Evolutionary conservation across 2,113 vertebrate species (phyloP).

Genomic region (Python bivittatus): DNA sequence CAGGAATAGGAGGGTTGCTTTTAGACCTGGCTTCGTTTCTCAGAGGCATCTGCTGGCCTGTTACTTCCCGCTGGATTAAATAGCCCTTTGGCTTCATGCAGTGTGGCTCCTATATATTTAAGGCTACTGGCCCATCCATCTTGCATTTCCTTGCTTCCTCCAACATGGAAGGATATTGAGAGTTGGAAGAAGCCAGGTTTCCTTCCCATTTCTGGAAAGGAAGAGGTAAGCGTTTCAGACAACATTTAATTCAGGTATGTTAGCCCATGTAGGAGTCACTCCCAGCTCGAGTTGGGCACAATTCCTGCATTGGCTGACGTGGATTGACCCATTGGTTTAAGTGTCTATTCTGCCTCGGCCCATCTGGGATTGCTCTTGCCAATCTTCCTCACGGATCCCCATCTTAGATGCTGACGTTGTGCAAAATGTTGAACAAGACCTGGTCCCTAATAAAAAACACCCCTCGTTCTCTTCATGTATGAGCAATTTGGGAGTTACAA

Average conservation of each 20-base stretch:
- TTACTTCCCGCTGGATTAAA: neutral
- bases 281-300: accelerated
- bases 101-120: neutral
- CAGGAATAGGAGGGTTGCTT: neutral
- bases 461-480: neutral
- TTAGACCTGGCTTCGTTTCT: neutral
- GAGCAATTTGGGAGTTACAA: neutral
- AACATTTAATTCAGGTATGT: neutral
- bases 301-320: too few relatives aligned
- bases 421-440: neutral
- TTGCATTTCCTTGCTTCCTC: neutral
- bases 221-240: neutral
- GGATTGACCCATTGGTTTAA: neutral
- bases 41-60: neutral
- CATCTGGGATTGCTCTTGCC: neutral
- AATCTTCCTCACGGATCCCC: neutral
- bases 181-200: neutral
- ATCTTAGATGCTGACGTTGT: neutral
- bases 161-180: neutral
- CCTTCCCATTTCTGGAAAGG: neutral
- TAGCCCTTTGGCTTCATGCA: neutral
- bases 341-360: neutral
- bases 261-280: neutral
- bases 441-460: neutral
- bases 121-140: neutral